These are phyloP conservation scores for Parnassius glacialis DNA, from an alignment of 2,888 invertebrate genomes.

Conservation along the genomic window DNA sequence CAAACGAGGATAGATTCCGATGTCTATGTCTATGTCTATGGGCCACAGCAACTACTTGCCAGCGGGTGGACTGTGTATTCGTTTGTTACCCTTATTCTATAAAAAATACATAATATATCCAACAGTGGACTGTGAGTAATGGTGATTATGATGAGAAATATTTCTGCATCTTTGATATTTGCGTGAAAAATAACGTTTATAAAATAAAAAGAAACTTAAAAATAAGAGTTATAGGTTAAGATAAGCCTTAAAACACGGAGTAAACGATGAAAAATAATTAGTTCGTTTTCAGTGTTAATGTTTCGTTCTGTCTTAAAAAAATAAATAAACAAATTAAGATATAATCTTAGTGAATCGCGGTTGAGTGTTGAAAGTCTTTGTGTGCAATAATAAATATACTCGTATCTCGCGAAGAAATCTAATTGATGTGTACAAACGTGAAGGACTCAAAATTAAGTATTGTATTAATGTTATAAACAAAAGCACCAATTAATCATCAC, in stretches of 20 bases:
- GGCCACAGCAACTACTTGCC: too few relatives aligned
- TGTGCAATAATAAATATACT: constrained; percentile 19
- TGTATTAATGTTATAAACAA: constrained; percentile 5
- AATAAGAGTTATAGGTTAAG: too few relatives aligned
- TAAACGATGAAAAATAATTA: too few relatives aligned
- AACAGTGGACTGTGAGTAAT: neutral
- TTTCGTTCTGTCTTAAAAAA: neutral
- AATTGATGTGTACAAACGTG: constrained; percentile 18
- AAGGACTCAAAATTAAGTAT: constrained; percentile 15
- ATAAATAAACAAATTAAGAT: constrained; percentile 14
- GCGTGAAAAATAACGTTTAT: too few relatives aligned
- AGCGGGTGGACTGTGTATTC: too few relatives aligned
- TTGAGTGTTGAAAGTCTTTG: constrained; percentile 13
- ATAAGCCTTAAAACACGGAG: too few relatives aligned
- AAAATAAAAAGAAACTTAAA: too few relatives aligned
- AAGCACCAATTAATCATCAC: constrained; percentile 4
- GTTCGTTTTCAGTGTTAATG: neutral
- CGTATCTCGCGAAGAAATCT: constrained; percentile 21
- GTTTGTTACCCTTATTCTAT: too few relatives aligned
- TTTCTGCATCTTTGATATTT: too few relatives aligned
- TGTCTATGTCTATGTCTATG: too few relatives aligned
- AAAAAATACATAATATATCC: neutral
- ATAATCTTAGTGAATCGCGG: constrained; percentile 8
- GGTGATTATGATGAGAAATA: neutral
- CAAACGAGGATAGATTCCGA: too few relatives aligned